Percentiles rank a stretch among this genome's conserved stretches.
Conservation (phyloP, 2,113 vertebrate species). For the Mus pahari region DNA sequence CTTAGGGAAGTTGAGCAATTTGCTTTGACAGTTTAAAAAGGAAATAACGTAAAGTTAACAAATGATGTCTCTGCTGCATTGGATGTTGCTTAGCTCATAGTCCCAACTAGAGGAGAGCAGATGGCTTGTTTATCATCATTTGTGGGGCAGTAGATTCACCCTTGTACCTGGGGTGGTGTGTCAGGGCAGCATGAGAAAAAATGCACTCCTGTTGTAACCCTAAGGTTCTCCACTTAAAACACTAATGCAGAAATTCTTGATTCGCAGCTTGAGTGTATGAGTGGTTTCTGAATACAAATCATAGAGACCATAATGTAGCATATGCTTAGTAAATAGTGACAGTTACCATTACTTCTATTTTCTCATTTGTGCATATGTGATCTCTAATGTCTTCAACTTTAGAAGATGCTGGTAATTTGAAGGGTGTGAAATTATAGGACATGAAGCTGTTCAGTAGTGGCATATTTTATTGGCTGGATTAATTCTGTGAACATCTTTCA, state of each 20-base stretch:
- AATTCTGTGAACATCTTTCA: neutral
- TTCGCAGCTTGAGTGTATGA: neutral
- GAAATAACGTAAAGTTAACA: neutral
- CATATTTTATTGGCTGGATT: neutral
- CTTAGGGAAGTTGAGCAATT: conserved; percentile 2
- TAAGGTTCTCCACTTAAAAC: neutral
- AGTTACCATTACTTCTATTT: neutral
- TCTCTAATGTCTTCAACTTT: neutral
- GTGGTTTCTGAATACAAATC: neutral
- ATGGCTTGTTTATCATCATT: neutral
- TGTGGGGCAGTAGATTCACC: neutral
- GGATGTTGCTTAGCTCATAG: neutral
- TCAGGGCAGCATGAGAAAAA: neutral
- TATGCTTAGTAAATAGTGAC: neutral
- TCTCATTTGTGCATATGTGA: neutral
- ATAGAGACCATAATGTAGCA: neutral
- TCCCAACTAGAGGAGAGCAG: neutral
- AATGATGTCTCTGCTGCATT: neutral
- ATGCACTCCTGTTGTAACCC: neutral
- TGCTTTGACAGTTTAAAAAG: conserved; percentile 4
- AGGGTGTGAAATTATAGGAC: neutral
- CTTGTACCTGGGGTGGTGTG: neutral
- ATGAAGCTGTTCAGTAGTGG: neutral
- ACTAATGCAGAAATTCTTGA: neutral
- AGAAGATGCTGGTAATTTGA: neutral